These are phyloP conservation scores for Resseliella maxima DNA, from an alignment of 2,888 invertebrate genomes.

Conservation along the genomic window DNA sequence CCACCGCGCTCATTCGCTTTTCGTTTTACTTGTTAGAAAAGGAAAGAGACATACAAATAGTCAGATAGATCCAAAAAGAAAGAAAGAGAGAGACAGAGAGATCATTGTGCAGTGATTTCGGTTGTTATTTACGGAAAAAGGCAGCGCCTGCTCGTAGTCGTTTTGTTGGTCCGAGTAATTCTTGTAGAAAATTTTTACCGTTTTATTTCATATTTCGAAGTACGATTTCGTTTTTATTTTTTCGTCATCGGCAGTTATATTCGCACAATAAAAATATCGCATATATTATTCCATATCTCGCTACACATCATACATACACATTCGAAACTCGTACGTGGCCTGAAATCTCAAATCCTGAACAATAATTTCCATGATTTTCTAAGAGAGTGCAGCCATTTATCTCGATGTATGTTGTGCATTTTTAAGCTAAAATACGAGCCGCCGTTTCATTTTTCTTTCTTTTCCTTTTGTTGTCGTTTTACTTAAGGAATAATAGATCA, in stretches of 20 bases:
- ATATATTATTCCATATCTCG: constrained; percentile 19
- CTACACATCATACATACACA: not conserved
- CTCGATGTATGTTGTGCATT: constrained; percentile 18
- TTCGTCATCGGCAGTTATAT: not conserved
- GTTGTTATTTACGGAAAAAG: constrained; percentile 18
- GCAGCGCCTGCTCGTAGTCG: not conserved
- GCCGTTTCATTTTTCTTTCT: not conserved
- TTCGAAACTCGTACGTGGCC: constrained; percentile 7
- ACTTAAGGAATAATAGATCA: constrained; percentile 34
- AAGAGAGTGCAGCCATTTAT: constrained; percentile 31
- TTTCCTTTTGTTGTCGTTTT: not conserved
- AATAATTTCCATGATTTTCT: not conserved
- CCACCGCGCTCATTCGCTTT: constrained; percentile 3
- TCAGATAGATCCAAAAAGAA: no score
- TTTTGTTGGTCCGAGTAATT: not conserved
- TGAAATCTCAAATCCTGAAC: constrained; percentile 33
- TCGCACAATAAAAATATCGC: constrained; percentile 49
- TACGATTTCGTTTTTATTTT: not conserved
- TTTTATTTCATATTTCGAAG: constrained; percentile 36
- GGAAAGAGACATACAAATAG: no score
- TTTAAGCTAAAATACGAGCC: not conserved
- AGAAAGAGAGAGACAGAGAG: no score
- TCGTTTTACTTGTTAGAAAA: no score
- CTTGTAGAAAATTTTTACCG: constrained; percentile 19
- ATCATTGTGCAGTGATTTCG: constrained; percentile 25